These are phyloP conservation scores for Drosophila incognita DNA, from an alignment of 2,888 invertebrate genomes.

Conservation along the genomic window DNA sequence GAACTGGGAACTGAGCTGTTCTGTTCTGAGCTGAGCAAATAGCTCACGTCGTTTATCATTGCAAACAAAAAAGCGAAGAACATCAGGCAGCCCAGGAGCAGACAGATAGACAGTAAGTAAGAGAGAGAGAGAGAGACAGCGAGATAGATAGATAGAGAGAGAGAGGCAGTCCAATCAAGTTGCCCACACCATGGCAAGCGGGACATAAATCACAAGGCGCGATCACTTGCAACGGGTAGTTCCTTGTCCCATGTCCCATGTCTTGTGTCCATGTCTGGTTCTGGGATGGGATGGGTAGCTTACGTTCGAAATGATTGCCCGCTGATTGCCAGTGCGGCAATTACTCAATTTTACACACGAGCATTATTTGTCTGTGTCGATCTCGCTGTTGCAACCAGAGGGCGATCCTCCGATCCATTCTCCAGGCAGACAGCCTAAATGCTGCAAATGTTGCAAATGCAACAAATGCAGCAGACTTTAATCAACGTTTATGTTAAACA, in stretches of 20 bases:
- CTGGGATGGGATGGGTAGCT: conserved; percentile 18
- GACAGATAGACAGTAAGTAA: conserved; percentile 13
- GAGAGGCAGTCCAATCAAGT: conserved; percentile 68
- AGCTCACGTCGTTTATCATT: conserved; percentile 77
- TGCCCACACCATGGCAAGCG: conserved; percentile 65
- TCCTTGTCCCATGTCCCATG: conserved; percentile 35
- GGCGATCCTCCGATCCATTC: conserved; percentile 36
- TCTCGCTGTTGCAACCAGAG: conserved; percentile 36
- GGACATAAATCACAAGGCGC: conserved; percentile 78
- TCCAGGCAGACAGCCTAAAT: conserved; percentile 65
- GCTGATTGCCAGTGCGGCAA: conserved; percentile 80
- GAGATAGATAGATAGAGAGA: conserved; percentile 7
- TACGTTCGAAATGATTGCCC: conserved; percentile 75
- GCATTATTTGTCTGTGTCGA: conserved; percentile 80
- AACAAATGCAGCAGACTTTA: conserved; percentile 66
- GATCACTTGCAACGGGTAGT: conserved; percentile 53
- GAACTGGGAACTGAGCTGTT: conserved; percentile 5
- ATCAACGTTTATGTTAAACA: conserved; percentile 81
- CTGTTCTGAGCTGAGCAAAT: conserved; percentile 54
- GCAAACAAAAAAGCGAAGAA: conserved; percentile 74
- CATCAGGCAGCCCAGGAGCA: conserved; percentile 51
- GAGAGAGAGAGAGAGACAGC: conserved; percentile 6
- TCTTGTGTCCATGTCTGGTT: conserved; percentile 35
- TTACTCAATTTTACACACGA: conserved; percentile 81
- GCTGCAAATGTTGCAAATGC: conserved; percentile 16